Conservation (phyloP, 2,888 invertebrate species). For the Drosophila nr. perissopoda region DNA sequence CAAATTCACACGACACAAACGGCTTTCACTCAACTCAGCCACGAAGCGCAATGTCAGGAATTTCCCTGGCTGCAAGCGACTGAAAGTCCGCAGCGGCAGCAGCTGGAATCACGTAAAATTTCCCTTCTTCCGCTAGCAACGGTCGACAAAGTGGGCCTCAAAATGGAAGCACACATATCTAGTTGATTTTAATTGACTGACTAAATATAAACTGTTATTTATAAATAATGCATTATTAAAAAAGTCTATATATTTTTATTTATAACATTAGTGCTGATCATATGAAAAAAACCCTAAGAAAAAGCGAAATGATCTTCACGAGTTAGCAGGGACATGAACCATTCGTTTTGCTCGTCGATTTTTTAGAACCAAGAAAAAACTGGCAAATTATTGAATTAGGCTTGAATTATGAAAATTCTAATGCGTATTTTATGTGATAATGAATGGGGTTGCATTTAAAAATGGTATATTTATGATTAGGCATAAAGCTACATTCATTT, state of each 20-base stretch:
- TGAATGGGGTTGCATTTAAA: not conserved
- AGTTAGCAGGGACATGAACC: not conserved
- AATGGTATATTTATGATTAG: slow-evolving; percentile 18
- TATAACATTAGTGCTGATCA: not conserved
- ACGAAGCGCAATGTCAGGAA: slow-evolving; percentile 79
- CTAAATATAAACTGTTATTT: not conserved
- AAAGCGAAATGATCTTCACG: not conserved
- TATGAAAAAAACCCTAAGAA: not conserved
- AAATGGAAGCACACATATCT: slow-evolving; percentile 72
- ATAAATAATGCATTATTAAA: not conserved
- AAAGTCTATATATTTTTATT: not conserved
- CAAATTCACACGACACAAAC: slow-evolving; percentile 81
- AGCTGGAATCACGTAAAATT: slow-evolving; percentile 29
- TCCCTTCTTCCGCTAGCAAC: slow-evolving; percentile 75
- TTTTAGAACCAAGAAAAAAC: not conserved
- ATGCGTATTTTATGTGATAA: not conserved
- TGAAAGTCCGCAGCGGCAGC: not conserved
- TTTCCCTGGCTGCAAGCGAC: slow-evolving; percentile 83
- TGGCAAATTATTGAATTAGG: not conserved
- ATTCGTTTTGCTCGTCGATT: no score
- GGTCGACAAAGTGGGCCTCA: slow-evolving; percentile 69
- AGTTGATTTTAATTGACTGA: slow-evolving; percentile 22
- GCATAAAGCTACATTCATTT: slow-evolving; percentile 12
- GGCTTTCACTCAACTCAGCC: slow-evolving; percentile 74
- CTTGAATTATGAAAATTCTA: not conserved